These are phyloP conservation scores for Opisthocomus hoazin DNA, from an alignment of 2,113 vertebrate species.

Conservation along the genomic window DNA sequence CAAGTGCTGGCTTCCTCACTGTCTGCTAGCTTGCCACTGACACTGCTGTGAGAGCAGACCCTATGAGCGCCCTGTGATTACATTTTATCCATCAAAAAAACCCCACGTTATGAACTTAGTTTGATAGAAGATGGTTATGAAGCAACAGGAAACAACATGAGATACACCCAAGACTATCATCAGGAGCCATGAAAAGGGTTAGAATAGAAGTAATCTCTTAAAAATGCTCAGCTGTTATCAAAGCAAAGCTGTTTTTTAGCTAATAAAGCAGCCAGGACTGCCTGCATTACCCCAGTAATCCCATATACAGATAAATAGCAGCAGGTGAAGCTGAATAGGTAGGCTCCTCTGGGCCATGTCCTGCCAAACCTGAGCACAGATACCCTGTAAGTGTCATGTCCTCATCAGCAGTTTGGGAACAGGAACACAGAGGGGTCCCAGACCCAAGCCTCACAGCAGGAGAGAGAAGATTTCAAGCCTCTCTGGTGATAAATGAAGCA, in stretches of 20 bases:
- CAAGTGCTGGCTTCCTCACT: neutral
- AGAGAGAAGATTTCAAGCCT: neutral
- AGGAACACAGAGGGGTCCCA: neutral
- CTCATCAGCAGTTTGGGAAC: neutral
- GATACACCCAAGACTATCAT: neutral
- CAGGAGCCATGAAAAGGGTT: neutral
- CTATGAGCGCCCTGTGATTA: neutral
- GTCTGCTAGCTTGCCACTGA: neutral
- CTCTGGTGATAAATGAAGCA: neutral
- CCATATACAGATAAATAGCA: neutral
- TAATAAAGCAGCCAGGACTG: neutral
- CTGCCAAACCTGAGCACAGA: neutral
- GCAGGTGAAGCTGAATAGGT: neutral
- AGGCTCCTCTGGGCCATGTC: neutral
- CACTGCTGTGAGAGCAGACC: neutral
- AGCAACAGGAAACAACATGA: neutral
- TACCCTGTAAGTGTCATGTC: no score
- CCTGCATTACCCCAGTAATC: neutral
- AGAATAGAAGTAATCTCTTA: neutral
- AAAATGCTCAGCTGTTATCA: neutral
- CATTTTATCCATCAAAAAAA: neutral
- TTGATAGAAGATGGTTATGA: neutral
- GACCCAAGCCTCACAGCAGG: no score
- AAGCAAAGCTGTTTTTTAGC: neutral
- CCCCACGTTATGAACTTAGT: neutral